Conservation (phyloP, 2,797 vertebrate genomes). For the Esox lucius region DNA sequence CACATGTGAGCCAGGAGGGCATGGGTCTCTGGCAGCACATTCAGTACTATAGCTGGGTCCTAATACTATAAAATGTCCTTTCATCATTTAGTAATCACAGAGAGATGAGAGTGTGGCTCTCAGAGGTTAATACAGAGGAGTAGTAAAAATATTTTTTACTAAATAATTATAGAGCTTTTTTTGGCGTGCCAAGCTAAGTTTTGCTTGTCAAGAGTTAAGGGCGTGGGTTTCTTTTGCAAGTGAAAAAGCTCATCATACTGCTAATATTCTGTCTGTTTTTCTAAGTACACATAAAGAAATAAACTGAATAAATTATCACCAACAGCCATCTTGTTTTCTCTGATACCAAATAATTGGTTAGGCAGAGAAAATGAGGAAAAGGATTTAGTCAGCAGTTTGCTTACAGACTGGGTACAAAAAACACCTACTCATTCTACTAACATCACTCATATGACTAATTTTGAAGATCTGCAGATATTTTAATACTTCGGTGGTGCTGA, state of each 20-base stretch:
- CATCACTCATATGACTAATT: not conserved
- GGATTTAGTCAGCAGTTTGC: not conserved
- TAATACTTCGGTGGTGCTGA: not conserved
- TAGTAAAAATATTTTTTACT: too few relatives aligned
- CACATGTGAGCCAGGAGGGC: not conserved
- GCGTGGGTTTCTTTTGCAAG: not conserved
- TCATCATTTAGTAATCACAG: not conserved
- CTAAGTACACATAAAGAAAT: not conserved
- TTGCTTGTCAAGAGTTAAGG: not conserved
- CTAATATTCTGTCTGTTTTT: not conserved
- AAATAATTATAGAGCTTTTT: too few relatives aligned
- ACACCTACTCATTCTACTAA: not conserved
- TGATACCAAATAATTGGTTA: too few relatives aligned
- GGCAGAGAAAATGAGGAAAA: not conserved
- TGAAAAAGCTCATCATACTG: not conserved
- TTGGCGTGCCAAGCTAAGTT: too few relatives aligned
- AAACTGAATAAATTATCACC: not conserved
- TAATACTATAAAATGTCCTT: constrained; percentile 2
- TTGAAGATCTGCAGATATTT: not conserved
- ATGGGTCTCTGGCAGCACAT: not conserved
- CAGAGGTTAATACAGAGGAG: too few relatives aligned
- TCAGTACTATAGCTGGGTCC: not conserved
- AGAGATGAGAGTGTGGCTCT: not conserved
- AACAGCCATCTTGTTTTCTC: not conserved
- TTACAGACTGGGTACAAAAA: not conserved